Base-by-base conservation (phyloP, 2,888 invertebrate species). In the Drosophila longiperda region DNA sequence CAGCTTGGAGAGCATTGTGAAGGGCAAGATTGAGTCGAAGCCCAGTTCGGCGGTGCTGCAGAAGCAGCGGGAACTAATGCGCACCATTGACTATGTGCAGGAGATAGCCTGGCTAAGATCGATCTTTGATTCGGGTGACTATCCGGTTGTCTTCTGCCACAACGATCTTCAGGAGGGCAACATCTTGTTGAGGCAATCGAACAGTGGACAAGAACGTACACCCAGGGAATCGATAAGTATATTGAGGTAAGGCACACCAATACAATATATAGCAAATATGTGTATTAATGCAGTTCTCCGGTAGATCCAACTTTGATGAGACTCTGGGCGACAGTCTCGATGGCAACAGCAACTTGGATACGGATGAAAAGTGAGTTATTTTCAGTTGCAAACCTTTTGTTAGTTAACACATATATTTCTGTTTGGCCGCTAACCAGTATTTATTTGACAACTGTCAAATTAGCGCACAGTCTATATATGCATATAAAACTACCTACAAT, bases 111-210 rank as follows among this genome's bases (percentile, higher is more conserved):
- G 96, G 96, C 90, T 97, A 40, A 95, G 94, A 93, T 94, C 94
- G 73, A 94, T 94, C 61, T 91, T 96, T 7, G 94, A 94, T 0
- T 91, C 93, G 0, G 94, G 95, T 0, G 94, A 94, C 0, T 97
- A 97, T 48, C 97, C 98, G 0, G 98, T 98, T 0, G 96, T 97
- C 0, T 99, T 99, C 93, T 98, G 98, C 83, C 99, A 99, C 92
- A 99, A 99, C 92, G 99, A 99, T 91, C 94, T 98, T 94, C 98
- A 99, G 92, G 98, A 98, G 94, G 98, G 95, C 36, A 95, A 95
- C 90, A 95, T 95, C 50, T 90, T 95, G 0, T 69, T 95, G 0
- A 89, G 94, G 32, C 94, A 95, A 75, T 78, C 83, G 6, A 65
- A 66, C 38, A 48, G 54, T 48, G 70, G 63, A 0, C 58, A 82